A percentile compares a stretch with the other conserved stretches of the same genome.
Conservation (phyloP, 2,888 invertebrate species). For the Eupithecia insigniata region DNA sequence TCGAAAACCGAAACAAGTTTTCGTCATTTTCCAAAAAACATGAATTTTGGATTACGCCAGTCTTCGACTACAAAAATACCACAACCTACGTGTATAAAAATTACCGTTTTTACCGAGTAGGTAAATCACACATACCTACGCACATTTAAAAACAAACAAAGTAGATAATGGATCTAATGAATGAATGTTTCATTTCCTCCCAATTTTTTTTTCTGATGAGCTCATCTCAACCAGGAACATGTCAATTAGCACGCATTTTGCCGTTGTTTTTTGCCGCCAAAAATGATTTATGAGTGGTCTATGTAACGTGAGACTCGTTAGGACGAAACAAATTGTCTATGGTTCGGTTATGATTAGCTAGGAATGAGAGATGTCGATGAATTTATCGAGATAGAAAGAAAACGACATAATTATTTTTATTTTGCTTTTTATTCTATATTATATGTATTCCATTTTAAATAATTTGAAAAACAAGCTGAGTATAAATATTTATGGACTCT, state of each 20-base stretch:
- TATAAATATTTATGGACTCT: neutral
- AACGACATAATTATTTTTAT: neutral
- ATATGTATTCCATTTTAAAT: neutral
- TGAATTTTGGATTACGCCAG: too few relatives aligned
- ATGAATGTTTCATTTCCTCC: constrained; percentile 30
- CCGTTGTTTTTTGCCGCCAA: constrained; percentile 66
- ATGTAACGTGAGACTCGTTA: constrained; percentile 76
- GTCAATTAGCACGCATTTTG: constrained; percentile 82
- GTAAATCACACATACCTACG: constrained; percentile 10
- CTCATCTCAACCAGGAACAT: constrained; percentile 70
- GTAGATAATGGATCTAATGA: constrained; percentile 21
- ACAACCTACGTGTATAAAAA: neutral
- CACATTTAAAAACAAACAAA: constrained; percentile 5
- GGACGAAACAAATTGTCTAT: constrained; percentile 78
- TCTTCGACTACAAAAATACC: neutral
- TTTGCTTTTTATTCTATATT: neutral
- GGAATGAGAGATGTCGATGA: constrained; percentile 48
- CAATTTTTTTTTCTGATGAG: constrained; percentile 31
- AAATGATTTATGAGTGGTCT: constrained; percentile 77
- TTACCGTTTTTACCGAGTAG: neutral
- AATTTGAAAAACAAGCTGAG: neutral
- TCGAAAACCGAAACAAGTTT: too few relatives aligned
- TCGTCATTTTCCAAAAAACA: too few relatives aligned
- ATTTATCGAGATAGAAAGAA: neutral
- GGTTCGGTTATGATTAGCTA: constrained; percentile 56